A percentile compares a stretch with the other conserved stretches of the same genome.
Evolutionary conservation across 2,113 vertebrate genomes (phyloP).

Genomic region (Calyptomena viridis): DNA sequence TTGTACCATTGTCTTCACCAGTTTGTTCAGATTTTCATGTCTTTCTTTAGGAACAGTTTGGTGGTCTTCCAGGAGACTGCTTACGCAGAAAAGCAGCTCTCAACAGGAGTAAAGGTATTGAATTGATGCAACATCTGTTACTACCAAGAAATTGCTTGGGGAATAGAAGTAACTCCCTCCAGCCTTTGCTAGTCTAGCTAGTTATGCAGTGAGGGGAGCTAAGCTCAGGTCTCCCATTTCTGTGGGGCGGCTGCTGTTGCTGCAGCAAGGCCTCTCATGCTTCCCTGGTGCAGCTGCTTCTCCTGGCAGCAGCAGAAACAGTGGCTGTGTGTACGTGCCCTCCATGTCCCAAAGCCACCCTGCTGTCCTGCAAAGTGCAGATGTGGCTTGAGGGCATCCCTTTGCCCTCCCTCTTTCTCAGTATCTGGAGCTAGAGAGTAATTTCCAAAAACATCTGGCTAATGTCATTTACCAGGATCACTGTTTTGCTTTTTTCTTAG

Average conservation of each 20-base stretch:
- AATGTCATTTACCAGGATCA: not conserved
- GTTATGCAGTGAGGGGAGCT: not conserved
- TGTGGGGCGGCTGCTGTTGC: not conserved
- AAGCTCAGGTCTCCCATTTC: not conserved
- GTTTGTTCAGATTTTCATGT: not conserved
- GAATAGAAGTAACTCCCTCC: not conserved
- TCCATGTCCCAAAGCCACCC: accelerated
- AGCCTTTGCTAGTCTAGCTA: not conserved
- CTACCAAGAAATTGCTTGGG: not conserved
- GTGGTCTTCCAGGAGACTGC: not conserved
- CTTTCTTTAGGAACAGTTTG: not conserved
- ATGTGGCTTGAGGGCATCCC: accelerated
- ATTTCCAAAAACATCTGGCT: not conserved
- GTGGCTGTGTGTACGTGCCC: accelerated
- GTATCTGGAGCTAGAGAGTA: not conserved
- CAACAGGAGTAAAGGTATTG: not conserved
- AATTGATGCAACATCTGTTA: not conserved
- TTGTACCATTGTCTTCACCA: not conserved
- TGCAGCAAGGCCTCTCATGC: not conserved
- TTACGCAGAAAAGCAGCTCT: not conserved
- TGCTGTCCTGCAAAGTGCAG: not conserved
- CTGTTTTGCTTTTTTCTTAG: not conserved
- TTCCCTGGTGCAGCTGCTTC: accelerated
- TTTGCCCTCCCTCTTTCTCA: not conserved
- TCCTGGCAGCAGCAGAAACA: not conserved